Base-by-base conservation (phyloP, 2,888 invertebrate species). In the Zelleria hepariella region DNA sequence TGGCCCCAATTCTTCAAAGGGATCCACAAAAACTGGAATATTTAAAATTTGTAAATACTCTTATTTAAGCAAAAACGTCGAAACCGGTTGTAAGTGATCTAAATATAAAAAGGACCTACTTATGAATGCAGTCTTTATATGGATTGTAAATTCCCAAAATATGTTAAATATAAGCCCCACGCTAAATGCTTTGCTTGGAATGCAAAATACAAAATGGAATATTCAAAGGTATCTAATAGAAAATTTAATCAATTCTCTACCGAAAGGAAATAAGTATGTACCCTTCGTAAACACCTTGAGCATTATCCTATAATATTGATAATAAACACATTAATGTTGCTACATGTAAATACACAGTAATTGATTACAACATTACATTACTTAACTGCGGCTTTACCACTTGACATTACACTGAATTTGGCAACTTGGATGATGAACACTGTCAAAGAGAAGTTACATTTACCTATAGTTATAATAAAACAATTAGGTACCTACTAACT, bases 391-490 rank as follows among this genome's bases (percentile, higher is more conserved):
- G 52, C 42, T 77, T 78, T 75, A 80, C 79, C 74, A 76, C 74
- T 75, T 67, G 65, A 72, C 74, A 78, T 78, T 81, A 87, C 77
- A 84, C 69, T 74, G 75, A 86, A 82, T 88, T 88, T 88, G 88
- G 88, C 88, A 88, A 80, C 84, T 73, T 77, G 77, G 72, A 82
- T 86, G 72, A 82, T 86, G 85, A 87, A 88, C 86, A 86, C 87
- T 74, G 18, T 32, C 32, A 18, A 20, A 21, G 18, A 21, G 55
- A 15, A 26, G 25, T 55, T 42, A 55, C 55, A 18, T 27, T 53
- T n/a, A n/a, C n/a, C n/a, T n/a, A n/a, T 42, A 42, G 15, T 42
- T 42, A 42, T 5, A 42, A 42, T 10, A 32, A 42, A 15, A 2
- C 2, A 42, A 32, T 32, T 42, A n/a, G n/a, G n/a, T n/a, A n/a